Base-by-base conservation (phyloP, 1,140 invertebrate species). In the Drosophila melanica region DNA sequence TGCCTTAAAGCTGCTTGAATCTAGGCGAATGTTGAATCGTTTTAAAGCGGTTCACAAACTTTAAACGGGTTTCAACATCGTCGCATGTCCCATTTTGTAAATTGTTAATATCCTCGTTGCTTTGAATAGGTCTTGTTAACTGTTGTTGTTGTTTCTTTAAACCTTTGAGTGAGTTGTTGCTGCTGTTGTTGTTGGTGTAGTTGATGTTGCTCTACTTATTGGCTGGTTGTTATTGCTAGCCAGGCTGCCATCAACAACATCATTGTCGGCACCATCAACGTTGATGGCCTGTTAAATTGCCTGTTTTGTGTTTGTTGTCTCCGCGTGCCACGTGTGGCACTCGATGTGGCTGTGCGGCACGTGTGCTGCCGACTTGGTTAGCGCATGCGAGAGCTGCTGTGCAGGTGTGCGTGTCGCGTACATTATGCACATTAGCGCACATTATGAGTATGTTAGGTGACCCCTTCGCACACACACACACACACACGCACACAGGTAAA, bases 211-310 rank as follows among this genome's bases (percentile, higher is more conserved):
- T 47, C 54, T 42, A 47, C 63, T 73, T 59, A 60, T 67, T 73
- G 70, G 53, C 39, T 50, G 72, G 50, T 64, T 86, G 63, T 85
- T 86, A 80, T 87, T 86, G 79, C 64, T 64, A 75, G 57, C 62
- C 81, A 75, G 66, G 60, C 74, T 60, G 64, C 79, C 82, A 75
- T 87, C 82, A 87, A 79, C 84, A 82, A 82, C 84, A 81, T 87
- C 82, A 89, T 87, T 87, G 82, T 87, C 82, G 79, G 53, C 79
- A 58, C 75, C 82, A 87, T 87, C 82, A 87, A 78, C 82, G 82
- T 87, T 87, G 82, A 87, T 87, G 82, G 84, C 82, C 81, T 87
- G 82, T 87, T 87, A 87, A 87, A 87, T 89, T 82, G 82, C 82
- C 82, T 82, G 82, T 89, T 89, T 82, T 79, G 70, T 81, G 84